These are phyloP conservation scores for Myiotriccus ornatus DNA, from an alignment of 2,797 vertebrate species.

Conservation along the genomic window DNA sequence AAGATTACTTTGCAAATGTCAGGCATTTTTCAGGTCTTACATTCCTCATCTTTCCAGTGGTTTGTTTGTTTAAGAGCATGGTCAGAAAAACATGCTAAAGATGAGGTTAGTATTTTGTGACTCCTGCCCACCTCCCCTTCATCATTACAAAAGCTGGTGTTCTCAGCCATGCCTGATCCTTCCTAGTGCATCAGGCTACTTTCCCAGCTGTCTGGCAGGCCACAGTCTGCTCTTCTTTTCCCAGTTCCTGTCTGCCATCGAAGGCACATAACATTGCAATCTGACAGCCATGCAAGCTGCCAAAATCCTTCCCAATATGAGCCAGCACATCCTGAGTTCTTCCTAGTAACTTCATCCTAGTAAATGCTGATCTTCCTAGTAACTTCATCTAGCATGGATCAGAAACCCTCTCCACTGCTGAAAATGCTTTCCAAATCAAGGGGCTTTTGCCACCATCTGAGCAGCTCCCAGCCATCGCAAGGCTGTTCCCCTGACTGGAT, in stretches of 20 bases:
- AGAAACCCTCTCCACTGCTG: background rate
- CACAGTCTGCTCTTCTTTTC: background rate
- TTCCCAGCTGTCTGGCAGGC: slow-evolving; percentile 7
- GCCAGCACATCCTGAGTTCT: background rate
- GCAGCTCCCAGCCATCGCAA: background rate
- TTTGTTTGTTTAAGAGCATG: background rate
- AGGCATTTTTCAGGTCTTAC: background rate
- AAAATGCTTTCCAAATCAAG: background rate
- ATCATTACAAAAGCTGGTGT: background rate
- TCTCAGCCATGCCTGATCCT: background rate
- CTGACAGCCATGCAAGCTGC: background rate
- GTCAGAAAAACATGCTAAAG: background rate
- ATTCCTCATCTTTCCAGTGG: background rate
- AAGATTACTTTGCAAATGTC: background rate
- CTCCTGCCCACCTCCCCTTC: background rate
- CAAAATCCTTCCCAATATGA: background rate
- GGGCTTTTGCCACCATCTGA: background rate
- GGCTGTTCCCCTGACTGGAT: background rate
- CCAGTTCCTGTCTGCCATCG: background rate
- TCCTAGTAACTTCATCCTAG: background rate
- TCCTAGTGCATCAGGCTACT: background rate
- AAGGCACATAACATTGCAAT: background rate
- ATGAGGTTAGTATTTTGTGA: background rate
- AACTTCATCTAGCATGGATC: background rate
- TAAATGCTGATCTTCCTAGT: too few relatives aligned